These are phyloP conservation scores for Cotesia chilonis DNA, from an alignment of 1,140 invertebrate species.

Conservation along the genomic window DNA sequence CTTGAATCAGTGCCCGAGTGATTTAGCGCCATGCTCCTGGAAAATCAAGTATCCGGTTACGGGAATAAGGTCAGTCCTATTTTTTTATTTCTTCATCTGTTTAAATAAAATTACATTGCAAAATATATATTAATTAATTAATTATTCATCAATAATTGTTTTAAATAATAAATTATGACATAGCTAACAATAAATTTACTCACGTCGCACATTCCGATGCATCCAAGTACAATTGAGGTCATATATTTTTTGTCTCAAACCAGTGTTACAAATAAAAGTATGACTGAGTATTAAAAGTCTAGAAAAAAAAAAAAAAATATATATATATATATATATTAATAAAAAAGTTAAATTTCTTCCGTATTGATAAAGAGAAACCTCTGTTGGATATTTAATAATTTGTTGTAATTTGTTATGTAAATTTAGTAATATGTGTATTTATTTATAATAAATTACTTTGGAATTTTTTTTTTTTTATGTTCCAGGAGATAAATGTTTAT, in stretches of 20 bases:
- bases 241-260: background rate
- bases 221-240: slow-evolving; percentile 15
- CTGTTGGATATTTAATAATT: too few species aligned
- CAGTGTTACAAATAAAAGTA: background rate
- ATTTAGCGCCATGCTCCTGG: slow-evolving; percentile 27
- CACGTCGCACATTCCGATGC: slow-evolving; percentile 25
- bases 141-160: background rate
- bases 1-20: slow-evolving; percentile 20
- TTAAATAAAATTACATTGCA: background rate
- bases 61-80: background rate
- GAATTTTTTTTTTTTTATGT: slow-evolving; percentile 23
- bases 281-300: too few species aligned
- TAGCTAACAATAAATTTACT: slow-evolving; percentile 19
- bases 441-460: background rate
- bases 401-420: too few species aligned
- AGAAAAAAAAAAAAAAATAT: too few species aligned
- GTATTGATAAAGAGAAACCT: too few species aligned
- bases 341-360: too few species aligned
- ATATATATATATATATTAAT: too few species aligned
- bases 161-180: background rate
- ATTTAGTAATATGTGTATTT: too few species aligned
- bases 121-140: background rate
- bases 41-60: slow-evolving; percentile 25
- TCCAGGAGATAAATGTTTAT: slow-evolving; percentile 41
- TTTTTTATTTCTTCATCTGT: background rate